Percentiles rank a stretch among this genome's conserved stretches.
Conservation (phyloP, 2,797 vertebrate genomes). For the Acanthurus leucopareius region DNA sequence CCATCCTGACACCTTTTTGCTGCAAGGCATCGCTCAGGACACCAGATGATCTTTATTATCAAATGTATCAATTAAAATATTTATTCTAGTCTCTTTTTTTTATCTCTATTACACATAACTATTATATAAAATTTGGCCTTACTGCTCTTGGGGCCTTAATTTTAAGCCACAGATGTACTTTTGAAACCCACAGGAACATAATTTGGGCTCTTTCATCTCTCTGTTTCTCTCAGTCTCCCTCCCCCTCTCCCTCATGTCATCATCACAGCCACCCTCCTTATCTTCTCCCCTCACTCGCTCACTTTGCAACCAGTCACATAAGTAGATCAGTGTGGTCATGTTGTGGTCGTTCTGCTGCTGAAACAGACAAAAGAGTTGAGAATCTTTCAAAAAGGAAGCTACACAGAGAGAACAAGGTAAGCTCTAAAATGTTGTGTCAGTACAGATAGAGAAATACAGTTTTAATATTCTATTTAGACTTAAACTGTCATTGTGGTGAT, state of each 20-base stretch:
- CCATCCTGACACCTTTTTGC: constrained; percentile 28
- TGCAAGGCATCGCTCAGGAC: constrained; percentile 2
- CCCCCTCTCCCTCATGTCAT: constrained; percentile 38
- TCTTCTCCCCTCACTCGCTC: constrained; percentile 44
- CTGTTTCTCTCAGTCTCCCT: constrained; percentile 1
- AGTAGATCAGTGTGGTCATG: constrained; percentile 14
- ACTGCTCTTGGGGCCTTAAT: background rate
- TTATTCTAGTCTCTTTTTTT: background rate
- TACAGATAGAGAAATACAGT: background rate
- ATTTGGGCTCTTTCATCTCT: constrained; percentile 25
- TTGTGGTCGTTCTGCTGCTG: constrained; percentile 13
- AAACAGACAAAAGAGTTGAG: background rate
- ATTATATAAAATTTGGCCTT: background rate
- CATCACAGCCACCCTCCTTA: constrained; percentile 43
- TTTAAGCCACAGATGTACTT: background rate
- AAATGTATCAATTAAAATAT: background rate
- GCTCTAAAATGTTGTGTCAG: background rate
- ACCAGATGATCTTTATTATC: background rate
- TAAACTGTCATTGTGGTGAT: background rate
- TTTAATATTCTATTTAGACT: background rate
- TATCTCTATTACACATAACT: background rate
- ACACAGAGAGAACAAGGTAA: constrained; percentile 52
- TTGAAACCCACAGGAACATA: background rate
- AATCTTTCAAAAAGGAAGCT: background rate
- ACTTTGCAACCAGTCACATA: constrained; percentile 33